Evolutionary conservation across 2,797 vertebrate species (phyloP).

Genomic region (Liasis olivaceus): DNA sequence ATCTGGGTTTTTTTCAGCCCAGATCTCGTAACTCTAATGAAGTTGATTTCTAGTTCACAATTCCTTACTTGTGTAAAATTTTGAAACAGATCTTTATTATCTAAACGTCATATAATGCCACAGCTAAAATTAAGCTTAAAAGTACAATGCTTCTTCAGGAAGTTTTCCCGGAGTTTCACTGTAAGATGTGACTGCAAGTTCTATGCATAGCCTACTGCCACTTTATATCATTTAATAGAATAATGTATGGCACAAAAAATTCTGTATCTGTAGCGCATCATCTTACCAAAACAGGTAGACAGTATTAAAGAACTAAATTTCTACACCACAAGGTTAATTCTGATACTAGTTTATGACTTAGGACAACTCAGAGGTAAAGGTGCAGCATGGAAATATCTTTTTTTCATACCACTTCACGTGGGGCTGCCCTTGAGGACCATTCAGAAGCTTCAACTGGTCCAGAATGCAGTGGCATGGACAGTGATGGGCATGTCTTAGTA

Average conservation of each 20-base stretch:
- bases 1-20: not conserved
- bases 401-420: not conserved
- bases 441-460: not conserved
- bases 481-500: not conserved
- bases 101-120: not conserved
- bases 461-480: not conserved
- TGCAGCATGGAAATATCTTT: not conserved
- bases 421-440: not conserved
- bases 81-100: not conserved
- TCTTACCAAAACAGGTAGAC: not conserved
- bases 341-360: not conserved
- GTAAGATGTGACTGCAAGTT: not conserved
- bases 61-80: not conserved
- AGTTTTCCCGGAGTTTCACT: not conserved
- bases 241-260: not conserved
- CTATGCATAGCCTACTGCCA: not conserved
- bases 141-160: not conserved
- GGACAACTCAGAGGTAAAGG: not conserved
- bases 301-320: not conserved
- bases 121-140: not conserved
- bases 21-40: not conserved
- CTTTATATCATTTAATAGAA: not conserved
- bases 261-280: not conserved
- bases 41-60: not conserved
- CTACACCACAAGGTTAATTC: not conserved